Evolutionary conservation across 2,888 invertebrate species (phyloP).

Genomic region (Chironomus riparius): DNA sequence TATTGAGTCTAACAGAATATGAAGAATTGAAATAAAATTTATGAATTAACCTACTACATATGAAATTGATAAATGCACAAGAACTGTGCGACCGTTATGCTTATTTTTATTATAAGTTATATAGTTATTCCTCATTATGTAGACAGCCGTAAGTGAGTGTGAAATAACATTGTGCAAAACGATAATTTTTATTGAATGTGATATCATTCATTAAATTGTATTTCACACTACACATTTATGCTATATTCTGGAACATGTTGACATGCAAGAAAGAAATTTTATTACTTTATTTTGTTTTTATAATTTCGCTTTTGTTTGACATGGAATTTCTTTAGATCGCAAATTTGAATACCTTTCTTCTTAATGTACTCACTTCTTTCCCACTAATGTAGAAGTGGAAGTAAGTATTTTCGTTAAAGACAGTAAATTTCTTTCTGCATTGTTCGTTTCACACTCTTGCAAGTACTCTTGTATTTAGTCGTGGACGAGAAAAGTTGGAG

Average conservation of each 20-base stretch:
- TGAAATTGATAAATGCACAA: too few relatives aligned
- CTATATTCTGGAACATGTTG: background rate
- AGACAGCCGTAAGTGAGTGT: too few relatives aligned
- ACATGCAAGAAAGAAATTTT: background rate
- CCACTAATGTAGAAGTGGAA: background rate
- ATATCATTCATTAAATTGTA: too few relatives aligned
- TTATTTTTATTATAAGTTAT: too few relatives aligned
- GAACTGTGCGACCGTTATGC: too few relatives aligned
- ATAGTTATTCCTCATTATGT: too few relatives aligned
- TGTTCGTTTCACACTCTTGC: background rate
- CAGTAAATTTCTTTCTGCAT: background rate
- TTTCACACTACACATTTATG: background rate
- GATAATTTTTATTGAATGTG: too few relatives aligned
- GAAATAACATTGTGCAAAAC: too few relatives aligned
- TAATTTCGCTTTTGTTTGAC: constrained; percentile 19
- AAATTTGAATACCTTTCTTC: background rate
- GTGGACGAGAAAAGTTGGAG: background rate
- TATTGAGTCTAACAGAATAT: too few relatives aligned
- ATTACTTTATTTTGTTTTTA: background rate
- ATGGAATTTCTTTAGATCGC: background rate
- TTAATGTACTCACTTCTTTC: background rate
- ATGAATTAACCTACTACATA: background rate
- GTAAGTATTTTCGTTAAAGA: too few relatives aligned
- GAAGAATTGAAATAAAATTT: background rate
- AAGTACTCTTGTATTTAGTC: background rate